phyloP scores from a whole-genome alignment of 2,888 invertebrate species.

The Coremacera marginata region DNA sequence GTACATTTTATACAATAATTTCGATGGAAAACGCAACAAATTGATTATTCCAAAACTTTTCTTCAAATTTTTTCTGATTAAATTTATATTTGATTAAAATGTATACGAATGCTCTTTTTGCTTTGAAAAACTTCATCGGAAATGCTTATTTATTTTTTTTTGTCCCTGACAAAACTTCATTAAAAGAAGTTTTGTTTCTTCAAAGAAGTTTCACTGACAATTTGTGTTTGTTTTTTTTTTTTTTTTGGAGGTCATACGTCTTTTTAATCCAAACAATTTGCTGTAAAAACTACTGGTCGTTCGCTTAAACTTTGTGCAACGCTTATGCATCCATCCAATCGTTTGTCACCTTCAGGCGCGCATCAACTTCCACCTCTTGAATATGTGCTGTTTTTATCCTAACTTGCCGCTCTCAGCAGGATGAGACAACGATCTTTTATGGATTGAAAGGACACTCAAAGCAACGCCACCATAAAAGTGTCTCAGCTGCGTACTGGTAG shows the following conservation, averaged over 20 bases:
- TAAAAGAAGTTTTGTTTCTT: too few relatives aligned
- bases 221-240: too few relatives aligned
- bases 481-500: not conserved
- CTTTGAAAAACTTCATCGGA: too few relatives aligned
- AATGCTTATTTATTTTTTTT: too few relatives aligned
- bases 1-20: too few relatives aligned
- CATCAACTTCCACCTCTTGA: not conserved
- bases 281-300: not conserved
- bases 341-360: not conserved
- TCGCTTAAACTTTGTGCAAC: not conserved
- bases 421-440: not conserved
- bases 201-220: too few relatives aligned
- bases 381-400: not conserved
- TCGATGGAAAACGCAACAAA: too few relatives aligned
- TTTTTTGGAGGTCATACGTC: not conserved
- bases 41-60: too few relatives aligned
- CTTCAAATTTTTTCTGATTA: too few relatives aligned
- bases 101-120: too few relatives aligned
- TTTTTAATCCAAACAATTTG: not conserved
- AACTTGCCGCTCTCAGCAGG: not conserved
- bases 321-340: not conserved
- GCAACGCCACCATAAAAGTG: not conserved
- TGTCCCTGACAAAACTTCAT: too few relatives aligned
- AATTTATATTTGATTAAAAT: too few relatives aligned
- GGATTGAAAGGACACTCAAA: not conserved